These are phyloP conservation scores for Limnephilus auricula DNA, from an alignment of 2,888 invertebrate genomes.

Conservation along the genomic window DNA sequence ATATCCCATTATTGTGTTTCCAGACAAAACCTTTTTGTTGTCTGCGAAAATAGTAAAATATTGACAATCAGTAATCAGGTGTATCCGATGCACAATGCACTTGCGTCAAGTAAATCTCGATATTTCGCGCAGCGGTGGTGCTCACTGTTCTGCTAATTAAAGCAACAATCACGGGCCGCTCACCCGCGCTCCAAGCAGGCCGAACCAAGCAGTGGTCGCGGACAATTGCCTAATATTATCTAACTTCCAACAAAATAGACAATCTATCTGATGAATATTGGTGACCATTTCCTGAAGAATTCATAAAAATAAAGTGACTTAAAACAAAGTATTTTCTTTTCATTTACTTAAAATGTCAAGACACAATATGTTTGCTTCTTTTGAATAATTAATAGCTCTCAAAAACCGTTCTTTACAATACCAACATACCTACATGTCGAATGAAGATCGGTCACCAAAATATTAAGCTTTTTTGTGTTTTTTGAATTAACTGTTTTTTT, in stretches of 20 bases:
- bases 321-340: no score
- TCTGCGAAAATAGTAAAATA: not conserved
- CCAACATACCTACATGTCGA: no score
- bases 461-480: no score
- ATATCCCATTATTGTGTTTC: not conserved
- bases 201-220: not conserved
- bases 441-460: no score
- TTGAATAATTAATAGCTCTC: no score
- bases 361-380: no score
- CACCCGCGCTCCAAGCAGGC: constrained; percentile 33
- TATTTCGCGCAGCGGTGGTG: not conserved
- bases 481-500: no score
- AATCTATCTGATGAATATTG: not conserved
- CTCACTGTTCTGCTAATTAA: constrained; percentile 19
- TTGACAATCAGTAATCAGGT: not conserved
- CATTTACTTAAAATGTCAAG: no score
- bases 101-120: not conserved
- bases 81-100: not conserved
- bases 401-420: no score
- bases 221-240: not conserved
- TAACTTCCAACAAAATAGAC: not conserved
- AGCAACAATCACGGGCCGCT: constrained; percentile 25
- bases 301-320: no score
- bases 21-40: not conserved
- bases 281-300: not conserved